Base-by-base conservation (phyloP, 2,113 vertebrate genomes). In the Triplophysa dalaica region DNA sequence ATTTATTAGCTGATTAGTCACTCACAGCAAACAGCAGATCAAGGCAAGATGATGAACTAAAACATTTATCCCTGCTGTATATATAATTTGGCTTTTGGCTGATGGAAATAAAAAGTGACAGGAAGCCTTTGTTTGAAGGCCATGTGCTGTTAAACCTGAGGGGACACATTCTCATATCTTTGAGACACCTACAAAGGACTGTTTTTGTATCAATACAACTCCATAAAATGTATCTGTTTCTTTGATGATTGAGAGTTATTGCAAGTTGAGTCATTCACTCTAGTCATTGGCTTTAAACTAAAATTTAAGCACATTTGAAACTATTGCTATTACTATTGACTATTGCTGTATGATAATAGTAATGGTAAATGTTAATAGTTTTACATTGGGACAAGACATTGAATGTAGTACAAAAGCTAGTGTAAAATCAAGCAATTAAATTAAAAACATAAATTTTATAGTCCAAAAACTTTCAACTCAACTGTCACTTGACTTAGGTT, bases 11-110 rank as follows among this genome's bases (percentile, higher is more conserved):
- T 10, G 52, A 58, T 41, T 16, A 73, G 33, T 73, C 70, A 60
- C 19, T 60, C 54, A 60, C 33, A 70, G 50, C 69, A 54, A n/a
- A 33, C 17, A 54, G 69, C 50, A 56, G 69, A 70, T 60, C 54
- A 58, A 73, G 29, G 50, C 17, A 70, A n/a, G 5, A 54, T 58
- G 60, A 8, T 10, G 1, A 52, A 29, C 16, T 24, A 2, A 52
- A 54, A 43, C 10, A 9, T 43, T 43, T 43, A 43, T 10, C 41
- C 8, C 8, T 9, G 10, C 41, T 43, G 8, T 43, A 43, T 43
- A 43, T 43, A 43, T 43, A 43, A 43, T 43, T 43, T 43, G 41
- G 9, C 41, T 10, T 9, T 43, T 43, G 41, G 41, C 10, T 43
- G 0, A 43, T 43, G 41, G 41, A 43, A 43, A 43, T 43, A 43